phyloP scores from a whole-genome alignment of 2,888 invertebrate genomes.

The Habroteleia sp. region DNA sequence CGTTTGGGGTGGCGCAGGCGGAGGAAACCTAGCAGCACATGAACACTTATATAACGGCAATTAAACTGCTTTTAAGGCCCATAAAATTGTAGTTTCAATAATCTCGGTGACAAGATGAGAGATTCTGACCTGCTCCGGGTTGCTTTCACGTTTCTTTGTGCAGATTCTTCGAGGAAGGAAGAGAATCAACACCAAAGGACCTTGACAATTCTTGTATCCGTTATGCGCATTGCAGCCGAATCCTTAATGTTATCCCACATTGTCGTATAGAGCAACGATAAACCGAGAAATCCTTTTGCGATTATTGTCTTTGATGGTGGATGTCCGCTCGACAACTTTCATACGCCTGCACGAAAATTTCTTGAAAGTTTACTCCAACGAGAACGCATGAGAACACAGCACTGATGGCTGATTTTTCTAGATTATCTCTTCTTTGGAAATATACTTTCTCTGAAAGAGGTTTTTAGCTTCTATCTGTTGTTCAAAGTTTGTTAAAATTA shows the following conservation, averaged over 20 bases:
- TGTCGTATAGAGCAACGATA: constrained; percentile 48
- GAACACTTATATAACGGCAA: constrained; percentile 82
- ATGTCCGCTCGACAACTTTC: constrained; percentile 53
- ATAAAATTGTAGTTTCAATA: constrained; percentile 82
- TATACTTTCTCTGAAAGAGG: constrained; percentile 18
- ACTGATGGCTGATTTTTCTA: constrained; percentile 42
- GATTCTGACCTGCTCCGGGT: constrained; percentile 76
- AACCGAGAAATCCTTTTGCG: constrained; percentile 57
- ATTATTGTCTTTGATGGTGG: constrained; percentile 50
- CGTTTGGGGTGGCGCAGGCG: constrained; percentile 80
- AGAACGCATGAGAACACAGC: constrained; percentile 12
- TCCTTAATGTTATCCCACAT: constrained; percentile 48
- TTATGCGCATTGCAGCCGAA: constrained; percentile 31
- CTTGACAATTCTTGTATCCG: constrained; percentile 40
- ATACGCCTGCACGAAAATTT: constrained; percentile 51
- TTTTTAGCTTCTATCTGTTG: constrained; percentile 43
- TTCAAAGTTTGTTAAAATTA: constrained; percentile 53
- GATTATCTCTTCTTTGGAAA: constrained; percentile 42
- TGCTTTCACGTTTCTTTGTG: constrained; percentile 58
- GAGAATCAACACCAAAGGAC: constrained; percentile 35
- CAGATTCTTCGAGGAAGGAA: constrained; percentile 53
- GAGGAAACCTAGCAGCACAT: constrained; percentile 79
- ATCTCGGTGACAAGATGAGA: constrained; percentile 80
- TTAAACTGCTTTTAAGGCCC: constrained; percentile 81
- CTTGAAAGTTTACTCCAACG: constrained; percentile 21